phyloP scores from a whole-genome alignment of 2,797 vertebrate genomes.

The Esox masquinongy region DNA sequence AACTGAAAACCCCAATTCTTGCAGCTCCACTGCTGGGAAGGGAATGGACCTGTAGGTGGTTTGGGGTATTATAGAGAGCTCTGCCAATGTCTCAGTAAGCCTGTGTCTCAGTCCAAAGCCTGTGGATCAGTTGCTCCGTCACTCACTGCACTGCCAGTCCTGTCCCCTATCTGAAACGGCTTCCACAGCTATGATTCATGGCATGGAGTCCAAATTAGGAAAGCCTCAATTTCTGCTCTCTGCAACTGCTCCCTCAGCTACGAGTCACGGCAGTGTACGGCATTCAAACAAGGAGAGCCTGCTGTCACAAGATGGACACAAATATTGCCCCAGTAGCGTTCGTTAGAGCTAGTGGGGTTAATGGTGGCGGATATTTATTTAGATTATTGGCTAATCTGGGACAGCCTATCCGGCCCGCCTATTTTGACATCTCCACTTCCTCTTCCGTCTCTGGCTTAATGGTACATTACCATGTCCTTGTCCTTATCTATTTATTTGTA shows the following conservation, averaged over 20 bases:
- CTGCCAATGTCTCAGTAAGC: constrained; percentile 1
- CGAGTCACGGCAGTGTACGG: no score
- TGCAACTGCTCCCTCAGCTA: no score
- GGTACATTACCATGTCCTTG: background rate
- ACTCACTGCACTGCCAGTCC: background rate
- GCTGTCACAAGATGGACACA: background rate
- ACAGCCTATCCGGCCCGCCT: no score
- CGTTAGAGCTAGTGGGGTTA: no score
- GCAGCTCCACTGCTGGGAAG: background rate
- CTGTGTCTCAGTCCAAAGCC: constrained; percentile 9
- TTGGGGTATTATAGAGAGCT: constrained; percentile 6
- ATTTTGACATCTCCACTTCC: no score
- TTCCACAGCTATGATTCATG: background rate
- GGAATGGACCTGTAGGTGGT: background rate
- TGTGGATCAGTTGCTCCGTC: constrained; percentile 8
- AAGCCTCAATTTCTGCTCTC: no score
- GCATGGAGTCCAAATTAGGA: background rate
- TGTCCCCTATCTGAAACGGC: background rate
- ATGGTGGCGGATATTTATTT: no score
- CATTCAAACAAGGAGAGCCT: no score
- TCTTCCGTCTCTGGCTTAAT: background rate
- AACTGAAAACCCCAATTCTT: background rate
- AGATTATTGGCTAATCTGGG: no score
- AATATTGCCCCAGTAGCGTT: background rate
- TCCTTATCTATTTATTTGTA: background rate